A percentile compares a stretch with the other conserved stretches of the same genome.
Conservation (phyloP, 2,113 vertebrate species). For the Cyprinodon tularosa region DNA sequence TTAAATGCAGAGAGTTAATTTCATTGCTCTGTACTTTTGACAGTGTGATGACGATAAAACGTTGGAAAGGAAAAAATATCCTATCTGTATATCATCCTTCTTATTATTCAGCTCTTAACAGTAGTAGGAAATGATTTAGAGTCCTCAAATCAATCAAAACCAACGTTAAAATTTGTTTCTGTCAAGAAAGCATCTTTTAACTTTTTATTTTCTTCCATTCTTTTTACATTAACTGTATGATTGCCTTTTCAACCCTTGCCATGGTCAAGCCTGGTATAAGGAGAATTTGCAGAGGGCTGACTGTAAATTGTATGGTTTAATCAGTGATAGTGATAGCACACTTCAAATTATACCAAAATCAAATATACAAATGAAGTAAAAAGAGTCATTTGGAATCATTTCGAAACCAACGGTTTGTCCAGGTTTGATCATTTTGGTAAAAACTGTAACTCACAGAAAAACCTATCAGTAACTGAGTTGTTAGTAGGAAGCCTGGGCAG, state of each 20-base stretch:
- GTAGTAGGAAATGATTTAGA: neutral
- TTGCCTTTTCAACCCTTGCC: neutral
- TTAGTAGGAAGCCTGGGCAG: constrained; percentile 49
- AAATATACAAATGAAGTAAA: neutral
- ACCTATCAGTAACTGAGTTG: neutral
- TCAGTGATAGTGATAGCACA: too few species aligned
- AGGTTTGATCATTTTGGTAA: neutral
- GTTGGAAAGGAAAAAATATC: too few species aligned
- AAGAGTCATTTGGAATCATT: neutral
- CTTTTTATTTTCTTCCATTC: neutral
- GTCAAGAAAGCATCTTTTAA: neutral
- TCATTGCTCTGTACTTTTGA: too few species aligned
- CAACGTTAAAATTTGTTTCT: neutral
- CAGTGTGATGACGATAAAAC: too few species aligned
- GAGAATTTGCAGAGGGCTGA: neutral
- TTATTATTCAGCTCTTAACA: neutral
- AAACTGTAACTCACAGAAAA: neutral
- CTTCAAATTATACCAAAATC: neutral
- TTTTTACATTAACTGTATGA: neutral
- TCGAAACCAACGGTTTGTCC: neutral
- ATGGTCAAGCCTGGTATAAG: too few species aligned
- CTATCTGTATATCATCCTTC: neutral
- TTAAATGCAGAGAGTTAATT: too few species aligned
- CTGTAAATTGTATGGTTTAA: neutral
- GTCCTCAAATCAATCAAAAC: neutral